A percentile compares a stretch with the other conserved stretches of the same genome.
These are phyloP conservation scores for Accipiter virgatus DNA, from an alignment of 2,113 vertebrate species.

Conservation along the genomic window DNA sequence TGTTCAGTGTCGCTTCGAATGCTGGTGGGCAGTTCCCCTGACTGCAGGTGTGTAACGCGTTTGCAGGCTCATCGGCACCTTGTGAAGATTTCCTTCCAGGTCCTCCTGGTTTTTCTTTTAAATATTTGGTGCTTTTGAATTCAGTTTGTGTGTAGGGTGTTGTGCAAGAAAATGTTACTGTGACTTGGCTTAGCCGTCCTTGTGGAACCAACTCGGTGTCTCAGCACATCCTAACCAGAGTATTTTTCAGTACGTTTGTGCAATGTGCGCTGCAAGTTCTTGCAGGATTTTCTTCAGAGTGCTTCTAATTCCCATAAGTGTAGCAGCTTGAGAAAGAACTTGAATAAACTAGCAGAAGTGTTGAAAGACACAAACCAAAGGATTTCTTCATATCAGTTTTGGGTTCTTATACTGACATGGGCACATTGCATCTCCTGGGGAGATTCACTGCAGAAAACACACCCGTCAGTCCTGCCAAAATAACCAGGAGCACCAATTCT, in stretches of 20 bases:
- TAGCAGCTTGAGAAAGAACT: background rate
- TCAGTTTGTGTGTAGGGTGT: background rate
- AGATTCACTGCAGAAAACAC: background rate
- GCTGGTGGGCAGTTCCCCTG: rapidly evolving
- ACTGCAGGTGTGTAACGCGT: background rate
- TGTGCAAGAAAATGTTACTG: background rate
- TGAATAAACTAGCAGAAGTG: background rate
- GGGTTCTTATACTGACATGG: background rate
- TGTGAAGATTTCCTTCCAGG: background rate
- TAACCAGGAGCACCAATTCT: background rate
- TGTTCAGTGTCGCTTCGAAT: rapidly evolving
- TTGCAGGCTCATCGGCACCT: rapidly evolving
- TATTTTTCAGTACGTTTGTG: background rate
- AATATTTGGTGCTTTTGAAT: background rate
- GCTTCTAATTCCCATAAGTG: background rate
- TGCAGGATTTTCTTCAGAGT: background rate
- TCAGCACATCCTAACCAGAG: rapidly evolving
- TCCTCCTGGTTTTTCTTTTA: background rate
- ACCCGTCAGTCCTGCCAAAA: background rate
- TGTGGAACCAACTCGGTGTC: rapidly evolving
- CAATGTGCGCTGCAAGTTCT: background rate
- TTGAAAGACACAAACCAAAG: conserved; percentile 18
- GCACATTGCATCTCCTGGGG: background rate
- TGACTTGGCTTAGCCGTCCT: background rate
- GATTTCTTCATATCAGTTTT: background rate